These are phyloP conservation scores for Hesperia comma DNA, from an alignment of 2,888 invertebrate genomes.

Conservation along the genomic window DNA sequence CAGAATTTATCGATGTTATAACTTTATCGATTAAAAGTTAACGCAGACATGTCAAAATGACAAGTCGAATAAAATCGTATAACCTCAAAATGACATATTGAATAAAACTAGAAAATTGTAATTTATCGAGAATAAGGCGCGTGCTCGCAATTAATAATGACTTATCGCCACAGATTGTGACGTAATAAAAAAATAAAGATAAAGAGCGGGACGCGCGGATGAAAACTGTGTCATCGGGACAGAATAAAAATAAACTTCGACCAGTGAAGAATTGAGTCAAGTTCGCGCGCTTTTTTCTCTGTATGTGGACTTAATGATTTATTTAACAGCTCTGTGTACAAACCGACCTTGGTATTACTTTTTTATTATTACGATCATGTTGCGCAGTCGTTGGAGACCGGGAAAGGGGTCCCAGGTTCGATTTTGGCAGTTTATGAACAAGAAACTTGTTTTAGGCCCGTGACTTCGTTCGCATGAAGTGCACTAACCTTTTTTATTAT, in stretches of 20 bases:
- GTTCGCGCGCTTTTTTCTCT: conserved; percentile 52
- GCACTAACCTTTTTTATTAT: too few species aligned
- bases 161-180: conserved; percentile 25
- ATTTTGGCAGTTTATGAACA: too few species aligned
- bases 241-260: conserved; percentile 49
- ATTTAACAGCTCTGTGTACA: neutral
- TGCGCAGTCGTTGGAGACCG: too few species aligned
- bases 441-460: too few species aligned
- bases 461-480: too few species aligned
- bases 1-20: too few species aligned
- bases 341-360: neutral
- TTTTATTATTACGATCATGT: neutral
- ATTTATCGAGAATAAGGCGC: conserved; percentile 26
- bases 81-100: neutral
- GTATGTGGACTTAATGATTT: conserved; percentile 37
- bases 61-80: too few species aligned
- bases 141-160: conserved; percentile 23
- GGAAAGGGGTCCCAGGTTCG: too few species aligned
- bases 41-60: too few species aligned
- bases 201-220: conserved; percentile 17
- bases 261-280: conserved; percentile 67
- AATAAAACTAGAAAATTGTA: conserved; percentile 2
- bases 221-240: conserved; percentile 35
- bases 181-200: conserved; percentile 29
- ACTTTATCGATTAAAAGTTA: too few species aligned